Base-by-base conservation (phyloP, 2,113 vertebrate species). In the Thamnophis sirtalis region DNA sequence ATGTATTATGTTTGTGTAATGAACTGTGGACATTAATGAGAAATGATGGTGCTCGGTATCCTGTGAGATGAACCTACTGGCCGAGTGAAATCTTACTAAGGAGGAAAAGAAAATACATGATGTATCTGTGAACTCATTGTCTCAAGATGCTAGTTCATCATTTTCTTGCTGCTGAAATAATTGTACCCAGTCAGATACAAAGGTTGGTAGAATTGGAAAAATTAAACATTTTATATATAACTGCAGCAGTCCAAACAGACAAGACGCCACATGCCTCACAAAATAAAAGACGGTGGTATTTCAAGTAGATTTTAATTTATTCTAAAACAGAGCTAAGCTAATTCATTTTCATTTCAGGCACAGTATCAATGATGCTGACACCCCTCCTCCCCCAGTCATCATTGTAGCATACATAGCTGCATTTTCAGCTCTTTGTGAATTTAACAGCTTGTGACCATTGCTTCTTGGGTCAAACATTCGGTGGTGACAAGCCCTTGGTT, bases 1-100 rank as follows among this genome's bases (percentile, higher is more conserved):
- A 56, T 89, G 85, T 92, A 92, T 92, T 63, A 63, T 85, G 87
- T 92, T 85, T 86, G 91, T 86, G 22, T 11, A 87, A 87, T 55
- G 93, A 86, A 93, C 56, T 9, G 89, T 68, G 28, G 13, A 3
- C 24, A 87, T 84, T 93, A 89, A 10, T 84, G 88, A 38, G 56
- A 89, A 43, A 51, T 17, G 50, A 92, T 38, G 9, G 13, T 90
- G 24, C 48, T 88, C 88, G 38, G 86, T 89, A 95, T 33, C 6
- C 38, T 9, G 5, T 9, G 50, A 53, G 15, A 7, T 63, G 22
- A 9, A 5, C 54, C 4, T 28, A 50, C 94, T 93, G 95, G 10
- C 33, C 28, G 2, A 38, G 53, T 53, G 38, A 55, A 96, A 91
- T 8, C 90, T 53, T 13, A 60, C 90, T 9, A 56, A 68, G 85